Evolutionary conservation across 2,888 invertebrate species (phyloP).

Genomic region (Arctia plantaginis): DNA sequence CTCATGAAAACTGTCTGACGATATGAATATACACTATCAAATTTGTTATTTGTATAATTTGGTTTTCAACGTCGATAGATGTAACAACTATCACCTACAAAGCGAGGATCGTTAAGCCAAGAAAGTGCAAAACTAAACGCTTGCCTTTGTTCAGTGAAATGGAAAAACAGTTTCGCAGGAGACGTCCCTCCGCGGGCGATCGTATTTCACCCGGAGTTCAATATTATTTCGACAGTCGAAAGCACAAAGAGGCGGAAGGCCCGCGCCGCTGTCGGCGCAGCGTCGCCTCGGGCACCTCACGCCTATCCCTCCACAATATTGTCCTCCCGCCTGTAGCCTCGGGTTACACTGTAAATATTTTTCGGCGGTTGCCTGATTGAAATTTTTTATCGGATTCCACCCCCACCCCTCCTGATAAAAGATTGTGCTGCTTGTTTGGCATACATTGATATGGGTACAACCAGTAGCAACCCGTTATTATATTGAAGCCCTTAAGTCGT

Average conservation of each 20-base stretch:
- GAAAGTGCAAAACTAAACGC: conserved; percentile 76
- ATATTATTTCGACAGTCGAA: conserved; percentile 84
- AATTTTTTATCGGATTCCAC: conserved; percentile 83
- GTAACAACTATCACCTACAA: conserved; percentile 49
- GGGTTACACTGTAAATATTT: conserved; percentile 85
- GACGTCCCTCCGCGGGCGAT: conserved; percentile 78
- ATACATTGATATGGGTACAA: conserved; percentile 69
- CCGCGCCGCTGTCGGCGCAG: conserved; percentile 66
- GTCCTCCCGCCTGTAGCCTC: conserved; percentile 79
- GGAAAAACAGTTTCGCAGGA: conserved; percentile 82
- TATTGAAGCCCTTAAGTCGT: conserved; percentile 25
- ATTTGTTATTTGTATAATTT: conserved; percentile 26
- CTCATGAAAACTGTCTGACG: conserved; percentile 49
- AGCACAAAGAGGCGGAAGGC: conserved; percentile 82
- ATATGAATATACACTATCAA: conserved; percentile 35
- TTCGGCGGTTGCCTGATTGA: conserved; percentile 84
- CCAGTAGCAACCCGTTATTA: conserved; percentile 45
- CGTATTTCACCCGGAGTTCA: conserved; percentile 84
- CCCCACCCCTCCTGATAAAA: conserved; percentile 76
- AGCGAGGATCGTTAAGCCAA: conserved; percentile 64
- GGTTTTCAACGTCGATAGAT: conserved; percentile 39
- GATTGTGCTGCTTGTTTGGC: conserved; percentile 72
- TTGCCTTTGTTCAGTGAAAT: conserved; percentile 79
- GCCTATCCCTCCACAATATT: conserved; percentile 82
- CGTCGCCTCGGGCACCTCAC: conserved; percentile 76